phyloP scores from a whole-genome alignment of 2,888 invertebrate genomes.

The Lordiphosa fenestrarum region DNA sequence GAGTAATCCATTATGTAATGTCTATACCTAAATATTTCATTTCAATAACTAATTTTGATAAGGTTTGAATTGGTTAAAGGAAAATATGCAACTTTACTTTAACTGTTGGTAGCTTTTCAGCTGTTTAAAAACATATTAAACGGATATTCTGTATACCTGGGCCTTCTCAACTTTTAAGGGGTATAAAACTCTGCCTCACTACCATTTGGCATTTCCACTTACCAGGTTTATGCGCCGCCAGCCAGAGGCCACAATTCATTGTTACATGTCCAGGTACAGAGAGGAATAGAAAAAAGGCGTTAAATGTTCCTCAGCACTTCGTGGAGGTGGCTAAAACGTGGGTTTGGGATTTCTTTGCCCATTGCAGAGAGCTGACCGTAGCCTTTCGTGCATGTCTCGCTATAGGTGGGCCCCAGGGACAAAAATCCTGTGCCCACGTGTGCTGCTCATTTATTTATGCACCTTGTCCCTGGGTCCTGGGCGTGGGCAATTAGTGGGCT shows the following conservation, averaged over 20 bases:
- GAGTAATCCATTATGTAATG: too few relatives aligned
- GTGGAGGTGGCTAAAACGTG: conserved; percentile 43
- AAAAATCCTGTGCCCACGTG: conserved; percentile 28
- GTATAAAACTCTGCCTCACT: not conserved
- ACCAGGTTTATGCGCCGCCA: conserved; percentile 25
- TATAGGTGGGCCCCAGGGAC: conserved; percentile 33
- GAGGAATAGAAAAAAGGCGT: conserved; percentile 42
- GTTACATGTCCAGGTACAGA: conserved; percentile 33
- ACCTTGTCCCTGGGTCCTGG: conserved; percentile 11
- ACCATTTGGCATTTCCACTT: conserved; percentile 5
- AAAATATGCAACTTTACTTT: too few relatives aligned
- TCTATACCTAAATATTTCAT: too few relatives aligned
- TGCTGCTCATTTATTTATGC: conserved; percentile 37
- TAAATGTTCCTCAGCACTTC: conserved; percentile 43
- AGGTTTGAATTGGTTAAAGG: too few relatives aligned
- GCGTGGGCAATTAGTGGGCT: conserved; percentile 51
- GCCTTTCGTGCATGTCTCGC: conserved; percentile 28
- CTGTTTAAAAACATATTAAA: too few relatives aligned
- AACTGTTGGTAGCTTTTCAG: too few relatives aligned
- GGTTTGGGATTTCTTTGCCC: conserved; percentile 24
- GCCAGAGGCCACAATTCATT: conserved; percentile 54
- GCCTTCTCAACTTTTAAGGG: too few relatives aligned
- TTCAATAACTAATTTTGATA: too few relatives aligned
- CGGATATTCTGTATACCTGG: too few relatives aligned
- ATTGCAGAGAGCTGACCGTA: conserved; percentile 32